These are phyloP conservation scores for Esperia sulphurella DNA, from an alignment of 2,888 invertebrate species.

Conservation along the genomic window DNA sequence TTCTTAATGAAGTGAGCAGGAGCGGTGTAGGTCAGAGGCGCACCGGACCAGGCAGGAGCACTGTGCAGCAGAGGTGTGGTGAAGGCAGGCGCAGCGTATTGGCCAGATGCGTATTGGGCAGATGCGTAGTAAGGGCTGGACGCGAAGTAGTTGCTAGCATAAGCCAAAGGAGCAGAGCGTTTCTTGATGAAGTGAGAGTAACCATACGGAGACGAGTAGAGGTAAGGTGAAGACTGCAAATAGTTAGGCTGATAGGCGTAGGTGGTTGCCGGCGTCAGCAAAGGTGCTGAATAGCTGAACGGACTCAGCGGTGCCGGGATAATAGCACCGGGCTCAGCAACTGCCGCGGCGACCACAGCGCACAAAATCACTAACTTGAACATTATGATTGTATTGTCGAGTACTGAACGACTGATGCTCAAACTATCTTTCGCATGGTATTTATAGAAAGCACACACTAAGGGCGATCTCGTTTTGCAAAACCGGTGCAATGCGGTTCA, in stretches of 20 bases:
- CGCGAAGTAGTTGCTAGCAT: conserved; percentile 11
- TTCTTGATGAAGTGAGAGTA: conserved; percentile 24
- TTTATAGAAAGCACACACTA: conserved; percentile 63
- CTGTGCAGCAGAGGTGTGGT: conserved; percentile 14
- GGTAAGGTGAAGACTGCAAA: conserved; percentile 26
- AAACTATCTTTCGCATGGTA: conserved; percentile 32
- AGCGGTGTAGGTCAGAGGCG: conserved; percentile 15
- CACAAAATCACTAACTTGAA: conserved; percentile 79
- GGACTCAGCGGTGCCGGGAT: not conserved
- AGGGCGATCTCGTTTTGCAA: conserved; percentile 57
- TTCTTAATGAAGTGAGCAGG: conserved; percentile 5
- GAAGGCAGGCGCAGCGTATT: conserved; percentile 19
- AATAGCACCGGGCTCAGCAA: conserved; percentile 52
- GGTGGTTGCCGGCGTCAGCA: conserved; percentile 37
- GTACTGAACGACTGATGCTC: conserved; percentile 57
- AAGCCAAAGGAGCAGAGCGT: conserved; percentile 5
- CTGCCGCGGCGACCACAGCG: conserved; percentile 77
- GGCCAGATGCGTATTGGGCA: conserved; percentile 19
- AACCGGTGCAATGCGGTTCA: conserved; percentile 59
- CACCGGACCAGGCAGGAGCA: conserved; percentile 21
- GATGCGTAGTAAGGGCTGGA: conserved; percentile 24
- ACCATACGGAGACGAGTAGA: conserved; percentile 39
- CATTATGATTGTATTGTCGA: conserved; percentile 66
- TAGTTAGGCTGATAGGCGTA: not conserved
- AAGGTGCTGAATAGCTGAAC: conserved; percentile 8